Percentiles rank a stretch among this genome's conserved stretches.
These are phyloP conservation scores for Caenorhabditis zanzibari DNA, from an alignment of 2,888 invertebrate species.

Conservation along the genomic window DNA sequence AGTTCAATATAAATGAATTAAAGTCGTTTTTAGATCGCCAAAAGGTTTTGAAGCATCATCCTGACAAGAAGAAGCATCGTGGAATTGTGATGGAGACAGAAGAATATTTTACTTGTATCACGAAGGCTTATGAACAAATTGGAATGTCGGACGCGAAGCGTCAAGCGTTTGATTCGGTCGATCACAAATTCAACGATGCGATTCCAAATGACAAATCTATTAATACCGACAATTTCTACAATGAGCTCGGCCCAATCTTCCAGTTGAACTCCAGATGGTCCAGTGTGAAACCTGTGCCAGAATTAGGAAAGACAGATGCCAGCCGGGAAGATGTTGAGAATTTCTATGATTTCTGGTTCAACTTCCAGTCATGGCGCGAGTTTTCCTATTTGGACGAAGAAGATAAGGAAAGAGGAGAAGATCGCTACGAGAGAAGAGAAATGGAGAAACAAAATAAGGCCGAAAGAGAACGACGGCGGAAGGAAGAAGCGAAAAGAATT, in stretches of 20 bases:
- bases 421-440: conserved; percentile 95
- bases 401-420: conserved; percentile 97
- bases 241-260: conserved; percentile 85
- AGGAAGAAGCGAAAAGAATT: conserved; percentile 96
- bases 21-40: conserved; percentile 86
- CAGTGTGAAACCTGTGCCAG: conserved; percentile 91
- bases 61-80: conserved; percentile 92
- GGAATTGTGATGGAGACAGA: conserved; percentile 89
- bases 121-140: conserved; percentile 86
- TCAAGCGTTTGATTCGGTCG: conserved; percentile 96
- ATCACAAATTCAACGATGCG: conserved; percentile 93
- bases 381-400: conserved; percentile 98
- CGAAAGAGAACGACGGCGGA: conserved; percentile 93
- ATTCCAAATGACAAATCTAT: conserved; percentile 88
- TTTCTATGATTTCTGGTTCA: conserved; percentile 97
- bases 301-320: conserved; percentile 89
- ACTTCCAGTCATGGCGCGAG: conserved; percentile 99
- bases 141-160: conserved; percentile 86
- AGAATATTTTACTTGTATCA: conserved; percentile 99
- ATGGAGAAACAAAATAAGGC: conserved; percentile 98
- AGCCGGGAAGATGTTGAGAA: conserved; percentile 91
- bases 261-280: conserved; percentile 90
- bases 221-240: conserved; percentile 88
- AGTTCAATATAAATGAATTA: too few species aligned
- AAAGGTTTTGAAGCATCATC: conserved; percentile 95